Conservation (phyloP, 2,888 invertebrate species). For the Lasioglossum morio region DNA sequence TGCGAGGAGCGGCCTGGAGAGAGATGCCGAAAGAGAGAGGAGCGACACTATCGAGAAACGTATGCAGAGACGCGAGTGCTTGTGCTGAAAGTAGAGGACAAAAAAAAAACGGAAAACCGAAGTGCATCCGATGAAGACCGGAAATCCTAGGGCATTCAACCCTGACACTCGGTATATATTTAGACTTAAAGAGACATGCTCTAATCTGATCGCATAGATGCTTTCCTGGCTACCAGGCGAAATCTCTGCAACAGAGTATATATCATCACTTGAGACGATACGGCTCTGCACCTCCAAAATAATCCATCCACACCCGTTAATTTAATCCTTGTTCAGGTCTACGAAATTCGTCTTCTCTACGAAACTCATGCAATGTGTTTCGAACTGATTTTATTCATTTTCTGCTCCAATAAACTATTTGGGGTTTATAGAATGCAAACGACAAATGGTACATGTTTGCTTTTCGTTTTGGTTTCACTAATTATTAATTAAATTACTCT, state of each 20-base stretch:
- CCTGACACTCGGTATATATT: constrained; percentile 77
- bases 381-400: background rate
- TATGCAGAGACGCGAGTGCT: constrained; percentile 66
- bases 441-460: background rate
- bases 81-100: constrained; percentile 56
- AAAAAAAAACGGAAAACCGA: constrained; percentile 69
- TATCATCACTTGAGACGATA: background rate
- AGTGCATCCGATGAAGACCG: constrained; percentile 77
- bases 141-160: constrained; percentile 84
- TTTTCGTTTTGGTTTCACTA: background rate
- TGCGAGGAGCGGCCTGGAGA: constrained; percentile 60
- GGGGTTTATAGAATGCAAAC: background rate
- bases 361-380: background rate
- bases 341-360: background rate
- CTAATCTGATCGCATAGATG: constrained; percentile 74
- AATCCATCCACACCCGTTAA: background rate
- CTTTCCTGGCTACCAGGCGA: constrained; percentile 26
- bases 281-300: background rate
- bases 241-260: constrained; percentile 5
- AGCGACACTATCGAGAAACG: constrained; percentile 43
- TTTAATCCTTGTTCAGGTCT: background rate
- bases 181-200: constrained; percentile 80
- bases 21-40: constrained; percentile 52
- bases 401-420: background rate
- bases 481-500: background rate